Conservation (phyloP, 1,140 invertebrate genomes). For the Caenorhabditis brenneri region DNA sequence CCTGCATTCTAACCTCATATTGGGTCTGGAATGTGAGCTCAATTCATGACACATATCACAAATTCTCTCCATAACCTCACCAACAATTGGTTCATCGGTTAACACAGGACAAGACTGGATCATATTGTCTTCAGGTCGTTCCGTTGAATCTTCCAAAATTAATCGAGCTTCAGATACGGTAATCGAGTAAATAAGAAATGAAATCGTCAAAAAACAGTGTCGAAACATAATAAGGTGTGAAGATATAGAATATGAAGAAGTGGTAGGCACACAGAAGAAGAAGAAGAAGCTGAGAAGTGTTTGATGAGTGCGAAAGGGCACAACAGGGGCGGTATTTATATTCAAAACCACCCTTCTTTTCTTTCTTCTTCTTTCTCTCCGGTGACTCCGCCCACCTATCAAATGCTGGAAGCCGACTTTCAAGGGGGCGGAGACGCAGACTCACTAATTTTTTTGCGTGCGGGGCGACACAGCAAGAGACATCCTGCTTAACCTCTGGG, state of each 20-base stretch:
- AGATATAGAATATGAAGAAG: not conserved
- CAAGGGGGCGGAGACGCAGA: constrained; percentile 26
- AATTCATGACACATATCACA: constrained; percentile 67
- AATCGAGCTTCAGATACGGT: constrained; percentile 10
- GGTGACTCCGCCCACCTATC: not conserved
- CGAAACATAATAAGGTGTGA: not conserved
- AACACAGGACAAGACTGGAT: constrained; percentile 30
- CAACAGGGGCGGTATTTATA: constrained; percentile 41
- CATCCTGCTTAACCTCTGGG: not conserved
- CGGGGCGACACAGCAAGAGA: not conserved
- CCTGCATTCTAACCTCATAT: constrained; percentile 64
- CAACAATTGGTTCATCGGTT: constrained; percentile 57
- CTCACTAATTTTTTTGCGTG: constrained; percentile 8
- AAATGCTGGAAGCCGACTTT: not conserved
- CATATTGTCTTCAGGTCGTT: not conserved
- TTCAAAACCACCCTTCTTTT: not conserved
- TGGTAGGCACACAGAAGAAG: not conserved
- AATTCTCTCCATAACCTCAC: constrained; percentile 61
- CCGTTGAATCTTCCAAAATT: not conserved
- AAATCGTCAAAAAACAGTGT: not conserved
- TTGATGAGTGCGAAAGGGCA: constrained; percentile 31
- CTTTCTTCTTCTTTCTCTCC: too few relatives aligned
- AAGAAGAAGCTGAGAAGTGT: constrained; percentile 12
- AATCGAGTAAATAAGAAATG: not conserved
- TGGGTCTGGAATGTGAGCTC: constrained; percentile 62